These are phyloP conservation scores for Unio pictorum DNA, from an alignment of 2,888 invertebrate genomes.

Conservation along the genomic window DNA sequence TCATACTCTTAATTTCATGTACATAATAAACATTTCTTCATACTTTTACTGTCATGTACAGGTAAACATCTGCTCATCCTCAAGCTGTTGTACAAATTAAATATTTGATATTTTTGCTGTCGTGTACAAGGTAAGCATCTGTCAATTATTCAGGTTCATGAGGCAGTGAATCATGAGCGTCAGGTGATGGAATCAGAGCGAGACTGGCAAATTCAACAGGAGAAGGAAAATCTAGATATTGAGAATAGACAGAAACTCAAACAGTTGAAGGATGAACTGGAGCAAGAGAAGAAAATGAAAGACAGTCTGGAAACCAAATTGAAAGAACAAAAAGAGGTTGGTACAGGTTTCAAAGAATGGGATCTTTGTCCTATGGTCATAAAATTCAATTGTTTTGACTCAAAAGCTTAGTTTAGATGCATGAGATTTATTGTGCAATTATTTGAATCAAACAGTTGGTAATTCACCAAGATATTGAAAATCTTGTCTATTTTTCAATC, in stretches of 20 bases:
- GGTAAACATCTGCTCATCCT: background rate
- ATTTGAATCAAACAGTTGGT: no score
- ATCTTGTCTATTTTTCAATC: no score
- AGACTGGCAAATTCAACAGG: conserved; percentile 43
- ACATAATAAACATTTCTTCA: no score
- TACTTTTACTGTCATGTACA: no score
- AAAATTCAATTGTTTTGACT: no score
- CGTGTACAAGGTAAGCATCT: background rate
- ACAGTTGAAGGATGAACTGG: conserved; percentile 48
- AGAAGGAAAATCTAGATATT: conserved; percentile 37
- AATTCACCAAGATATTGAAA: no score
- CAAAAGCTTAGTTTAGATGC: no score
- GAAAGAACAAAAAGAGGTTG: conserved; percentile 52
- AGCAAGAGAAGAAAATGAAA: conserved; percentile 46
- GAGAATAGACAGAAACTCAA: conserved; percentile 46
- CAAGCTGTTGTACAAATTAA: background rate
- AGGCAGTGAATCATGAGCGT: conserved; percentile 46
- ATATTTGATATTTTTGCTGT: background rate
- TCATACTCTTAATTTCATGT: no score
- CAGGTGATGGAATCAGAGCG: conserved; percentile 41
- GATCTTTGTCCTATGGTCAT: no score
- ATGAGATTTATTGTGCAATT: no score
- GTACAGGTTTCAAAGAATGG: conserved; percentile 7
- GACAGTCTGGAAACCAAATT: conserved; percentile 47
- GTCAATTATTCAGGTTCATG: conserved; percentile 41